Base-by-base conservation (phyloP, 2,888 invertebrate genomes). In the Steinernema scapterisci region DNA sequence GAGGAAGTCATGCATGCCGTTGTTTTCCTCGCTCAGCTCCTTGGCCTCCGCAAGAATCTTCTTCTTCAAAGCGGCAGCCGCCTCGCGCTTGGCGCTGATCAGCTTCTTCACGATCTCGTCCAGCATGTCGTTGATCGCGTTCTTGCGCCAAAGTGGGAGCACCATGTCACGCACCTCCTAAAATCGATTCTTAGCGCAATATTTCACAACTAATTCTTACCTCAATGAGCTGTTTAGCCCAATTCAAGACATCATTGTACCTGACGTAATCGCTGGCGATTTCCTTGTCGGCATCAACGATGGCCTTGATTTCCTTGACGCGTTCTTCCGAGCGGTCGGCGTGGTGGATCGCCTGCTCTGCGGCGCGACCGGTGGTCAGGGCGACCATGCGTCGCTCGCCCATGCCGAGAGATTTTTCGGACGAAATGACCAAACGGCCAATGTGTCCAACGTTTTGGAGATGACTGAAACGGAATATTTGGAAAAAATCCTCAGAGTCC, bases 321-420 rank as follows among this genome's bases (percentile, higher is more conserved):
- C 83, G 75, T 21, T 83, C 73, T 52, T 85, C 82, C 51, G 83
- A 70, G 13, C 84, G 77, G 44, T 85, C 81, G 19, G 86, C 85
- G 38, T 82, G 76, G 19, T 81, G 80, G 71, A 84, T 81, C 23
- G 86, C 86, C 44, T 82, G 78, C 7, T 83, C 85, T 23, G 85
- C 87, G 73, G 85, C 88, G 6, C 84, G 85, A 0, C 99, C 99
- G 44, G n/a, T n/a, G n/a, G 97, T 99, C 11, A 99, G 89, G 23
- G 97, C 97, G 38, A 97, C 95, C 87, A 99, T 96, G 87, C 99
- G 91, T 76, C 99, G 91, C 72, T 97, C 94, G 74, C 99, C 99
- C 90, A 99, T 99, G 63, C 99, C 95, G 82, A 99, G 99, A 13
- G 99, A 97, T 90, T 99, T 99, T 90, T 99, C 99, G 83, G 94